Percentiles rank a stretch among this genome's conserved stretches.
phyloP scores from a whole-genome alignment of 2,113 vertebrate species.

The Scortum barcoo region DNA sequence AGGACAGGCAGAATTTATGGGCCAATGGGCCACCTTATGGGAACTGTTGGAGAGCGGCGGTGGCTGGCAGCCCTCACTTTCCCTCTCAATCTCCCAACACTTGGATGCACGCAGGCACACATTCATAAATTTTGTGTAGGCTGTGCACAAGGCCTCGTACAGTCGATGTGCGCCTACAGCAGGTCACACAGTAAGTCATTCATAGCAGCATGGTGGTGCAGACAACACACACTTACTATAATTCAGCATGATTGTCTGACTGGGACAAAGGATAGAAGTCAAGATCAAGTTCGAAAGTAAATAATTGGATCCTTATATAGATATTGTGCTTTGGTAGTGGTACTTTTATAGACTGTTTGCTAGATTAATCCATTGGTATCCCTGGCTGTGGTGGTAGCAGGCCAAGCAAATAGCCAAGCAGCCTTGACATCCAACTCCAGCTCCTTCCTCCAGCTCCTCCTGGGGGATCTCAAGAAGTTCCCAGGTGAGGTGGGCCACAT shows the following conservation, averaged over 20 bases:
- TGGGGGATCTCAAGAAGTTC: not conserved
- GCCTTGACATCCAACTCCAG: not conserved
- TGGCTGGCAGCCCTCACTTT: constrained; percentile 50
- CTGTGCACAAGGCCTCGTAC: not conserved
- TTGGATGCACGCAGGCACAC: constrained; percentile 30
- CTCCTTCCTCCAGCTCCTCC: not conserved
- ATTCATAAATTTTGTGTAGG: constrained; percentile 52
- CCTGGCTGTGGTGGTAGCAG: not conserved
- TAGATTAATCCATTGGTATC: not conserved
- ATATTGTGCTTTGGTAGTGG: not conserved
- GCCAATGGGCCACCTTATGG: constrained; percentile 62
- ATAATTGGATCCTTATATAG: not conserved
- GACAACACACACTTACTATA: constrained; percentile 17
- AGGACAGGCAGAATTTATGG: constrained; percentile 56
- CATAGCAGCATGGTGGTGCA: constrained; percentile 6
- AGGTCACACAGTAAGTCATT: constrained; percentile 43
- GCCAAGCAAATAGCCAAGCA: not conserved
- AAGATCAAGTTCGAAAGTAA: not conserved
- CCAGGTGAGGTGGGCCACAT: not conserved
- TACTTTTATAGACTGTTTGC: not conserved
- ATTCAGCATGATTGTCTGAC: constrained; percentile 5
- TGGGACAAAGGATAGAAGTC: not conserved
- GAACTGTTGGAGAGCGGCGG: constrained; percentile 40
- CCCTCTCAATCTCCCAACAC: constrained; percentile 56
- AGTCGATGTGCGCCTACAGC: constrained; percentile 4